Percentiles rank a stretch among this genome's conserved stretches.
Evolutionary conservation across 1,140 invertebrate genomes (phyloP).

Genomic region (Matsumurasca onukii): DNA sequence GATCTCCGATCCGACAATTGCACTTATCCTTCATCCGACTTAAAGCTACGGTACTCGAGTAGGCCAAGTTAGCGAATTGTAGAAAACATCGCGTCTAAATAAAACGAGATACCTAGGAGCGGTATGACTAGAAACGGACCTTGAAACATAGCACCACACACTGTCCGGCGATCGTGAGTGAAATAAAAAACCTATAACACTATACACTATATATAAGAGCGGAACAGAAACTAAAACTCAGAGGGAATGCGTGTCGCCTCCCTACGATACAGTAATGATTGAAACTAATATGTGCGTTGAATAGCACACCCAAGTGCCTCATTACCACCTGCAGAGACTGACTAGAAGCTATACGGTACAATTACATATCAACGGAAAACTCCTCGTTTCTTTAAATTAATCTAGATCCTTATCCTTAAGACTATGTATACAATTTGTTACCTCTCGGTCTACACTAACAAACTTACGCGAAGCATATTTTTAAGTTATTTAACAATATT

Average conservation of each 20-base stretch:
- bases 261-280: constrained; percentile 22
- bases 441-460: constrained; percentile 20
- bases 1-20: constrained; percentile 21
- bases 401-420: background rate
- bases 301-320: constrained; percentile 18
- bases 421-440: constrained; percentile 25
- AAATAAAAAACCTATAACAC: constrained; percentile 28
- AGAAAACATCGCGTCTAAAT: constrained; percentile 7
- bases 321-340: constrained; percentile 27
- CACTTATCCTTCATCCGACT: constrained; percentile 25
- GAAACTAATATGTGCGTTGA: constrained; percentile 29
- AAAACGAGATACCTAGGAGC: constrained; percentile 5
- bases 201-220: constrained; percentile 31
- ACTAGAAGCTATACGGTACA: constrained; percentile 28
- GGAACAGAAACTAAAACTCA: constrained; percentile 21
- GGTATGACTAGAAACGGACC: constrained; percentile 24
- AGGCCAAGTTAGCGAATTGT: constrained; percentile 26
- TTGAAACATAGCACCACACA: constrained; percentile 29
- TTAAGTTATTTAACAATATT: constrained; percentile 27
- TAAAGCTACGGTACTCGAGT: constrained; percentile 30
- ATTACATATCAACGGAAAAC: background rate
- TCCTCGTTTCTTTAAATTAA: background rate
- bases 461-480: constrained; percentile 27
- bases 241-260: constrained; percentile 13
- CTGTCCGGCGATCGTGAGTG: constrained; percentile 6